Base-by-base conservation (phyloP, 2,888 invertebrate species). In the Timandra comae region DNA sequence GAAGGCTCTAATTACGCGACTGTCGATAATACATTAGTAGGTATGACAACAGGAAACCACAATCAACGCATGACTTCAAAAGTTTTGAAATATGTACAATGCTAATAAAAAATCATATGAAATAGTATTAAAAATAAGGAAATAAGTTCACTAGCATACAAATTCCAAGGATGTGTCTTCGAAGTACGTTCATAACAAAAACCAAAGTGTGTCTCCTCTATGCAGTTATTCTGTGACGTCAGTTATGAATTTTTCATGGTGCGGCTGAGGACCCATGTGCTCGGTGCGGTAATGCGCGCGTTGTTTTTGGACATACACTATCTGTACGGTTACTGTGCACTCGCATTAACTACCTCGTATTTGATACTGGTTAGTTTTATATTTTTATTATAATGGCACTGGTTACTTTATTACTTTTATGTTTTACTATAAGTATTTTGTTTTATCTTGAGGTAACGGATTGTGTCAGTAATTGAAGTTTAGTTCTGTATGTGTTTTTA, bases 191-290 rank as follows among this genome's bases (percentile, higher is more conserved):
- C n/a, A n/a, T n/a, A n/a, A n/a, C n/a, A n/a, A n/a, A n/a, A n/a
- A n/a, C n/a, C n/a, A n/a, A n/a, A n/a, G n/a, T n/a, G 7, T 8
- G 12, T 62, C 47, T 8, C 73, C 71, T 72, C 41, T 70, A 73
- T 27, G 33, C 49, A 57, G n/a, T n/a, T n/a, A n/a, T n/a, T 75
- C 72, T 72, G 41, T 70, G 75, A n/a, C 29, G 34, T 49, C 58
- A 44, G 68, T 64, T 75, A 78, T 78, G 77, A 78, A 78, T 78
- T 72, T 78, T 78, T 76, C 78, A 78, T 75, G 54, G 55, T 56
- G 54, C 56, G 62, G 49, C 59, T 46, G 54, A 49, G 61, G 56
- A 42, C 57, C 61, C 73, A 66, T 68, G 68, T 68, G 65, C 62
- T 57, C 50, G 31, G 35, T 49, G 52, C 53, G 55, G 63, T 73